A percentile compares a stretch with the other conserved stretches of the same genome.
Conservation (phyloP, 2,113 vertebrate species). For the Takifugu bimaculatus region DNA sequence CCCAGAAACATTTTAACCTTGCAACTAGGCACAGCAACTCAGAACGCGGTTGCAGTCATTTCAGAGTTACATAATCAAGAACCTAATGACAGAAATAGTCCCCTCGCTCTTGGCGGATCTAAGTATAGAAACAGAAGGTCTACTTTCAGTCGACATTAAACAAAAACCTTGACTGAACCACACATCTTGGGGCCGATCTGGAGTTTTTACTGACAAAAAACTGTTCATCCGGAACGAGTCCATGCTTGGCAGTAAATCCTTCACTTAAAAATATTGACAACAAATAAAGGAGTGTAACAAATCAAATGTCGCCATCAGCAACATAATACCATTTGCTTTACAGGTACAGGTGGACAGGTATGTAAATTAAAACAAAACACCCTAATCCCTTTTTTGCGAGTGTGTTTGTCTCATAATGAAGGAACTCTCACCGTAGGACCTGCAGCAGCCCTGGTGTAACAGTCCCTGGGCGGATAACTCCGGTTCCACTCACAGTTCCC, state of each 20-base stretch:
- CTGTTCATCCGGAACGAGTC: conserved; percentile 26
- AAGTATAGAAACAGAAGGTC: not conserved
- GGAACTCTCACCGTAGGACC: conserved; percentile 85
- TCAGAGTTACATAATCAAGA: conserved; percentile 31
- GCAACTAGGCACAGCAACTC: not conserved
- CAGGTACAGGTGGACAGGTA: too few species aligned
- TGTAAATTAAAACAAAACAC: too few species aligned
- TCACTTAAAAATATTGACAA: conserved; percentile 12
- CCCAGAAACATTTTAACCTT: not conserved
- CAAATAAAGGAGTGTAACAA: not conserved
- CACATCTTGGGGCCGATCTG: not conserved
- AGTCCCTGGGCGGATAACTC: conserved; percentile 85
- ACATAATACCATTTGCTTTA: too few species aligned
- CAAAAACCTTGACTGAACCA: not conserved
- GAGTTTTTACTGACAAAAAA: not conserved
- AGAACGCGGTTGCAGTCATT: not conserved
- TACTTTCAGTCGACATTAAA: not conserved
- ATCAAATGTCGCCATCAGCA: too few species aligned
- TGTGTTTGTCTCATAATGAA: not conserved
- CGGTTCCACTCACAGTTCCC: conserved; percentile 85
- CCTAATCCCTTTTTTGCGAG: too few species aligned
- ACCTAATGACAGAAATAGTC: not conserved
- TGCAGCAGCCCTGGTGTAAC: conserved; percentile 86
- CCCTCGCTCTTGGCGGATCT: not conserved
- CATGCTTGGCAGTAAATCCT: conserved; percentile 8